Conservation (phyloP, 2,113 vertebrate genomes). For the Ploceus nigricollis region DNA sequence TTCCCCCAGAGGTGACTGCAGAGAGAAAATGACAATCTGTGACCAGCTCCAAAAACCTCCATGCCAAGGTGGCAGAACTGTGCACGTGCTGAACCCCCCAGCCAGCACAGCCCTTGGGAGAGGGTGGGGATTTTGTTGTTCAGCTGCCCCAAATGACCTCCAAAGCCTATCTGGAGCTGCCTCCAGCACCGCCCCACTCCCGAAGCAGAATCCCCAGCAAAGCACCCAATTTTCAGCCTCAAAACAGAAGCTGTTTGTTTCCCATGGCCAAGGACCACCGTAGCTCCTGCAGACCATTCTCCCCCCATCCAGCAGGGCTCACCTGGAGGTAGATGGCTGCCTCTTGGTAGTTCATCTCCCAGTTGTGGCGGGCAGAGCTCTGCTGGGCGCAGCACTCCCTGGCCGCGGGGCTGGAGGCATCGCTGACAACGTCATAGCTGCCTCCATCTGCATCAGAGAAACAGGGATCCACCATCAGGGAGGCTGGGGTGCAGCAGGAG, state of each 20-base stretch:
- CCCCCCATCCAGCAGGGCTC: neutral
- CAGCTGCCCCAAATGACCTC: neutral
- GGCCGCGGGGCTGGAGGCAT: constrained; percentile 72
- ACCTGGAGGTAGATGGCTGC: constrained; percentile 98
- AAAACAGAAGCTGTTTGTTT: neutral
- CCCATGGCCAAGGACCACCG: accelerated
- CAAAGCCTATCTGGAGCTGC: neutral
- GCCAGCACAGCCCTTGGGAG: neutral
- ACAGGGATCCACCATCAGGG: neutral
- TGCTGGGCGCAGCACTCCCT: constrained; percentile 71
- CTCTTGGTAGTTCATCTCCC: constrained; percentile 98
- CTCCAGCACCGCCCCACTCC: neutral
- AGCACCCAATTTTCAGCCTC: neutral
- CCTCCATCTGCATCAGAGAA: constrained; percentile 74
- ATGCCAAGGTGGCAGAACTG: neutral
- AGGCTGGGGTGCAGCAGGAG: neutral
- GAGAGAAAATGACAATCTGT: neutral
- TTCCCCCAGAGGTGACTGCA: accelerated
- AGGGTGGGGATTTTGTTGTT: neutral
- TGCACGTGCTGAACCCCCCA: neutral
- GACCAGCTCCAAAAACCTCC: neutral
- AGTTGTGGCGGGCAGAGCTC: constrained; percentile 78
- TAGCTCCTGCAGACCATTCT: accelerated
- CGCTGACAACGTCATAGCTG: constrained; percentile 72
- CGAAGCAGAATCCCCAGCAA: neutral